These are phyloP conservation scores for Lasaia peninsularis DNA, from an alignment of 1,140 invertebrate species.

Conservation along the genomic window DNA sequence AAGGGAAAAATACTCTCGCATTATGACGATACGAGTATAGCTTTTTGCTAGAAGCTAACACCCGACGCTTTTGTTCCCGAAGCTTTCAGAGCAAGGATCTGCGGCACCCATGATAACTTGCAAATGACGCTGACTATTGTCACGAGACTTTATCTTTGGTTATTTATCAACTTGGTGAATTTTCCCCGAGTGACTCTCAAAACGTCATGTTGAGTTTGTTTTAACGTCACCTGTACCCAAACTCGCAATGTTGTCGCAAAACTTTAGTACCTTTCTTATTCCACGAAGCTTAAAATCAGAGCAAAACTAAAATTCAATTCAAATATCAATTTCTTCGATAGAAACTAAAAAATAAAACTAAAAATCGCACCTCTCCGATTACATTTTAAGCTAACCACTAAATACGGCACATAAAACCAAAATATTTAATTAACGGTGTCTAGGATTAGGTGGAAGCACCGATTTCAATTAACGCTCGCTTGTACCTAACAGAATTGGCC, in stretches of 20 bases:
- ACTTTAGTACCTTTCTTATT: too few species aligned
- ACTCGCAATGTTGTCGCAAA: too few species aligned
- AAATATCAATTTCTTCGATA: too few species aligned
- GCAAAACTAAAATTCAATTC: too few species aligned
- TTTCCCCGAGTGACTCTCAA: constrained; percentile 5
- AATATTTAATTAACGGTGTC: constrained; percentile 15
- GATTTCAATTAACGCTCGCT: constrained; percentile 64
- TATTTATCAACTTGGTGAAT: constrained; percentile 7
- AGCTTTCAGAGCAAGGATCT: background rate
- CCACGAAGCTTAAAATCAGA: too few species aligned
- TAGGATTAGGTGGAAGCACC: constrained; percentile 49
- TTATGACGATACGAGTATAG: background rate
- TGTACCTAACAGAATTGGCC: constrained; percentile 50
- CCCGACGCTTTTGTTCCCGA: constrained; percentile 1
- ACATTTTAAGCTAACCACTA: constrained; percentile 2
- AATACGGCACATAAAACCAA: constrained; percentile 6
- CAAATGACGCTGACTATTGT: constrained; percentile 10
- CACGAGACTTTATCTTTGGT: constrained; percentile 5
- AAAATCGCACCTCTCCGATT: too few species aligned
- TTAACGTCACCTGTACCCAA: too few species aligned
- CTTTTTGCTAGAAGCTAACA: constrained; percentile 1
- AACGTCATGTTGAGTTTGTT: background rate
- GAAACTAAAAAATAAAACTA: too few species aligned
- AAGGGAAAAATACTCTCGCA: constrained; percentile 5
- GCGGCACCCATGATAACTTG: constrained; percentile 2